phyloP scores from a whole-genome alignment of 2,888 invertebrate species.

The Cheilosia urbana region DNA sequence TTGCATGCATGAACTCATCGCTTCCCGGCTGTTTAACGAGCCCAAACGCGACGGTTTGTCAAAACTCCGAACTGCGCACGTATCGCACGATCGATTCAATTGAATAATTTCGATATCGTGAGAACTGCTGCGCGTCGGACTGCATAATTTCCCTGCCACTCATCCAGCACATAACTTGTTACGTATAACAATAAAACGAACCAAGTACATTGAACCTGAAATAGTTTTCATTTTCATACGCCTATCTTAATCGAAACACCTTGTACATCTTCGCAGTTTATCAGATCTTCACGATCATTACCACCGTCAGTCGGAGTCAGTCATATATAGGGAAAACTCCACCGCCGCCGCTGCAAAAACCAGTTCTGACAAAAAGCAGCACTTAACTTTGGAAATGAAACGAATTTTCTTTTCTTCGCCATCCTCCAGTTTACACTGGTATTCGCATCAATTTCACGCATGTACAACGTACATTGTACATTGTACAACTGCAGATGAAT shows the following conservation, averaged over 20 bases:
- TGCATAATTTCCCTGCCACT: slow-evolving; percentile 26
- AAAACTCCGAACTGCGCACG: not conserved
- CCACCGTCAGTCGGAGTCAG: not conserved
- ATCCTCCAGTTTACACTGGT: slow-evolving; percentile 21
- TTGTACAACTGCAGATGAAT: slow-evolving; percentile 26
- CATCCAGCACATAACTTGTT: slow-evolving; percentile 26
- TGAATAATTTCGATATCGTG: slow-evolving; percentile 46
- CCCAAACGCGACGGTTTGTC: not conserved
- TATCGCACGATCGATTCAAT: slow-evolving; percentile 24
- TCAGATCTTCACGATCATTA: slow-evolving; percentile 11
- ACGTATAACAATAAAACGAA: slow-evolving; percentile 18
- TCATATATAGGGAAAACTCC: slow-evolving; percentile 3
- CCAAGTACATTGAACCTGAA: slow-evolving; percentile 40
- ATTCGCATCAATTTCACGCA: slow-evolving; percentile 39
- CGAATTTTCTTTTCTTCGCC: slow-evolving; percentile 19
- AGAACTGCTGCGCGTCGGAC: slow-evolving; percentile 13
- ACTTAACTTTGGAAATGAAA: slow-evolving; percentile 60
- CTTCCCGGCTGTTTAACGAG: not conserved
- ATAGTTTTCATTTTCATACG: slow-evolving; percentile 23
- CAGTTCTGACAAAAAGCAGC: slow-evolving; percentile 16
- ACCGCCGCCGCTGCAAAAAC: not conserved
- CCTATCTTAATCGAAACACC: not conserved
- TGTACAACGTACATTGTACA: too few relatives aligned
- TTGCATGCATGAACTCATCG: not conserved
- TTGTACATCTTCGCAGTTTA: slow-evolving; percentile 22